phyloP scores from a whole-genome alignment of 2,797 vertebrate species.

The Siniperca scherzeri region DNA sequence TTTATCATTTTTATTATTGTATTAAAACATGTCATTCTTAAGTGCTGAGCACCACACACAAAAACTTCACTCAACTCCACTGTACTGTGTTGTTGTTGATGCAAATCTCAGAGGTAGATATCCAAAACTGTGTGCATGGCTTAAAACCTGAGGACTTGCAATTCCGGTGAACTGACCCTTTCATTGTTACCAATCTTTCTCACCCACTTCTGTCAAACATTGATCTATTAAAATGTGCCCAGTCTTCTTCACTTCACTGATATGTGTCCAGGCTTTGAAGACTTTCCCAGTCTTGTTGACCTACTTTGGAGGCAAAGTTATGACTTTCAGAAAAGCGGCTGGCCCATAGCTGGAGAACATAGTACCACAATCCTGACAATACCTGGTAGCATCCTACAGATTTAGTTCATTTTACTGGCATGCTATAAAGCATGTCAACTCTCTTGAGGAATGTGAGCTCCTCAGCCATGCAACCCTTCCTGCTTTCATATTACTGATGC shows the following conservation, averaged over 20 bases:
- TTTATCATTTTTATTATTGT: not conserved
- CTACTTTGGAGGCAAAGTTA: not conserved
- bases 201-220: too few relatives aligned
- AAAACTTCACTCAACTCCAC: not conserved
- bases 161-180: not conserved
- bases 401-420: not conserved
- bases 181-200: not conserved
- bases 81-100: not conserved
- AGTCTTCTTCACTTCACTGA: not conserved
- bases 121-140: too few relatives aligned
- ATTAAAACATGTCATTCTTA: not conserved
- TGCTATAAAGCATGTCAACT: not conserved
- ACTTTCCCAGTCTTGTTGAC: not conserved
- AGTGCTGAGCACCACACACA: not conserved
- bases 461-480: not conserved
- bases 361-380: not conserved
- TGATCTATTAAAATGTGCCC: not conserved
- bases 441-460: not conserved
- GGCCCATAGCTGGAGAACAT: not conserved
- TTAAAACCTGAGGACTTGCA: too few relatives aligned
- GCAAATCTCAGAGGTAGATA: not conserved
- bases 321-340: not conserved
- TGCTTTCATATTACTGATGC: slow-evolving; percentile 22
- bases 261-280: not conserved
- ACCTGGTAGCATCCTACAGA: not conserved